Conservation (phyloP, 2,888 invertebrate genomes). For the Ganaspis brasiliensis region DNA sequence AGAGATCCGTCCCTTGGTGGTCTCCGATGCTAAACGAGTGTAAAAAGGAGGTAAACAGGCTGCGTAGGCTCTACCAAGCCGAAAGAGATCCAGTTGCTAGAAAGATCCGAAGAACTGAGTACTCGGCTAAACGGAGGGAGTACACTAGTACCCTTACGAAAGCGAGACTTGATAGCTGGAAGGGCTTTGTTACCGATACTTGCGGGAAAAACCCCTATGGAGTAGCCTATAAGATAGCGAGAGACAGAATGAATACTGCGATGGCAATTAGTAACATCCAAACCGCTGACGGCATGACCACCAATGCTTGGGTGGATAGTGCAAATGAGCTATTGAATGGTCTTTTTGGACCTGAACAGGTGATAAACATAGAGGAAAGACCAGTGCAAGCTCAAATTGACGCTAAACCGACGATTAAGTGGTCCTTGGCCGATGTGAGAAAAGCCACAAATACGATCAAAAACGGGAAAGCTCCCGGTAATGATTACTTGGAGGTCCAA, state of each 20-base stretch:
- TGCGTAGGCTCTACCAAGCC: slow-evolving; percentile 34
- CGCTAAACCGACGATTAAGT: too few species aligned
- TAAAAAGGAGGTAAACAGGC: slow-evolving; percentile 37
- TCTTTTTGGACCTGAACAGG: too few species aligned
- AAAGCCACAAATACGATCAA: too few species aligned
- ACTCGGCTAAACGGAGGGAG: not conserved
- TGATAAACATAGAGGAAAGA: too few species aligned
- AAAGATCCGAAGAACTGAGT: not conserved
- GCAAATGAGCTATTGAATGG: slow-evolving; percentile 48
- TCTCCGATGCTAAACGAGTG: slow-evolving; percentile 45
- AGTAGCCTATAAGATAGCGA: slow-evolving; percentile 56
- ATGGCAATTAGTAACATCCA: slow-evolving; percentile 48
- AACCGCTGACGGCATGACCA: slow-evolving; percentile 35
- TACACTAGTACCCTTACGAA: not conserved
- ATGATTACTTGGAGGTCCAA: too few species aligned
- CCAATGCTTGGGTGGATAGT: slow-evolving; percentile 46
- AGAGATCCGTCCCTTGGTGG: slow-evolving; percentile 62
- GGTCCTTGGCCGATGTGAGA: too few species aligned
- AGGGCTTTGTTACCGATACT: slow-evolving; percentile 50
- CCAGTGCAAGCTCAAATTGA: too few species aligned
- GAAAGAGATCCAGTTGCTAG: not conserved
- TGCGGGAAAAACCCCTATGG: slow-evolving; percentile 54
- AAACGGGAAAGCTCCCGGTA: too few species aligned
- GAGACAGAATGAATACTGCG: slow-evolving; percentile 46
- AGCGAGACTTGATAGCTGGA: not conserved